Base-by-base conservation (phyloP, 2,888 invertebrate species). In the Eupelmus urozonus region DNA sequence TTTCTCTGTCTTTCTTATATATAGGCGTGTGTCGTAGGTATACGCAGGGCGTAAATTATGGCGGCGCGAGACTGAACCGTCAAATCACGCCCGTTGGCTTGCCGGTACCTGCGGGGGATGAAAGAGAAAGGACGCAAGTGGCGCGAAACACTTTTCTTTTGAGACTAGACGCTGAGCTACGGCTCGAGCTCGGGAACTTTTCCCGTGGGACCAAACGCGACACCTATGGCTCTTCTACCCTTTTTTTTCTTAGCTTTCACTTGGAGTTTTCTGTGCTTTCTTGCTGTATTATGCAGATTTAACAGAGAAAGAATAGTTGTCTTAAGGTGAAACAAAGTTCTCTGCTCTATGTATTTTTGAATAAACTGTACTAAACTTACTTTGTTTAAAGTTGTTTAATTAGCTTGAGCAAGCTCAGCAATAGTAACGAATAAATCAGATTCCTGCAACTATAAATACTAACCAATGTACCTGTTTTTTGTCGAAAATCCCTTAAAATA, bases 11-110 rank as follows among this genome's bases (percentile, higher is more conserved):
- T 16, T 7, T 49, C 45, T 49, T 25, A 0, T n/a, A n/a, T 16
- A 25, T 63, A 81, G 34, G 9, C 5, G 9, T 5, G 9, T 5
- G 45, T 2, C 13, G 45, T 2, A 16, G 9, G 45, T 13, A 16
- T 16, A 16, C 16, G 16, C 45, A 16, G 2, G 11, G 55, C 42
- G 66, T 87, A 84, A 87, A 82, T 87, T 85, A 87, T 86, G 83
- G 84, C 81, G 83, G 79, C 83, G 82, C 78, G n/a, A 3, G 20
- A n/a, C 77, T 77, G 79, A 82, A 82, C 82, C 83, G 84, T 87
- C 84, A 85, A 87, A 86, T 87, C 85, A 85, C 86, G 84, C 84
- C 84, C 82, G 73, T 72, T 20, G 45, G 66, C 13, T 66, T 34
- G 27, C 16, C 29, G 51, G 25, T 53, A 66, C 66, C 29, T 51